Base-by-base conservation (phyloP, 2,797 vertebrate species). In the Harpagifer antarcticus region DNA sequence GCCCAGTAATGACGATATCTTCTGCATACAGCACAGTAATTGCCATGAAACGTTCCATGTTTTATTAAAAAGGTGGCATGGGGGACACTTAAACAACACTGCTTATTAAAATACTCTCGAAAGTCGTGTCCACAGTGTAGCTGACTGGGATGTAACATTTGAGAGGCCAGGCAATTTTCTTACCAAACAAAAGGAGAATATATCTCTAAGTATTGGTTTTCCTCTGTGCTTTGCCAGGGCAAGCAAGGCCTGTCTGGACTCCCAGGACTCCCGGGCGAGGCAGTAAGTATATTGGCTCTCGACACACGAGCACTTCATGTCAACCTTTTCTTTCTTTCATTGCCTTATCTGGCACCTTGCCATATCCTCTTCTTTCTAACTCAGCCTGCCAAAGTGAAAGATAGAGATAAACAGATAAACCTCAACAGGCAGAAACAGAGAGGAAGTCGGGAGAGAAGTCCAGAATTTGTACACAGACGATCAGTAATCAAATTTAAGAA, bases 221-320 rank as follows among this genome's bases (percentile, higher is more conserved):
- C 59, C 47, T 81, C 79, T 88, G 66, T 86, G 67, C 85, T 89
- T 74, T 85, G 84, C 85, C 90, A 98, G 97, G 97, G 98, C 85
- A 94, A 93, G 37, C 93, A 94, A 89, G 97, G 98, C 81, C 90
- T 93, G 68, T 79, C 93, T 81, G 97, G 97, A 81, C 95, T 94
- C 76, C 93, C 91, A 74, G 98, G 97, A 87, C 86, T 93, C 58
- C 93, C 96, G 59, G 98, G 98, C 94, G 95, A 96, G 89, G 86
- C 86, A 74, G 98, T 98, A 96, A 85, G 97, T 95, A 83, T 62
- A 76, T 74, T 84, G 68, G 70, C 84, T 53, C 57, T 50, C 68
- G 76, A 77, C 69, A 44, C 43, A 7, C 33, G 3, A 69, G 65
- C 78, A 65, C 87, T 81, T 84, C 67, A 84, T 81, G 86, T 92